phyloP scores from a whole-genome alignment of 2,113 vertebrate genomes.

The Bubo blakistoni region DNA sequence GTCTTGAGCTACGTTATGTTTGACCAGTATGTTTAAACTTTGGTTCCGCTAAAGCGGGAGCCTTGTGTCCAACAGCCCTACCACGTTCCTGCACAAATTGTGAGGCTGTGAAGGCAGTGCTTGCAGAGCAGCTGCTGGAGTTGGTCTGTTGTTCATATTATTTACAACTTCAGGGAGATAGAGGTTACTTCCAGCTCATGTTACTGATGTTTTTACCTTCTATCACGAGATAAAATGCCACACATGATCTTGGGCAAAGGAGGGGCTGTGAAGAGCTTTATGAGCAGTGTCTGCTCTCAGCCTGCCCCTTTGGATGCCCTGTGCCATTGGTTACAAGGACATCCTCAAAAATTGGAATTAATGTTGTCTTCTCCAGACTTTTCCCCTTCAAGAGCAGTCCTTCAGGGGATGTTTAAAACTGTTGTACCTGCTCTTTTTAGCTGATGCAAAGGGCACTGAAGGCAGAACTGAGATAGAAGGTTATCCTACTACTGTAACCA shows the following conservation, averaged over 20 bases:
- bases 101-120: background rate
- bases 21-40: background rate
- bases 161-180: background rate
- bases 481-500: background rate
- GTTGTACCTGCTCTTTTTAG: background rate
- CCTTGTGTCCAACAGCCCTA: rapidly evolving
- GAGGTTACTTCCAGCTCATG: background rate
- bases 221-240: background rate
- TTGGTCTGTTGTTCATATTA: background rate
- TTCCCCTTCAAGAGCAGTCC: background rate
- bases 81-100: background rate
- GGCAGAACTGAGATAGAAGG: background rate
- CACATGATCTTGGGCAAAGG: background rate
- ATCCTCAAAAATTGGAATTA: background rate
- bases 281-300: background rate
- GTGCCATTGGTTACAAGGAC: background rate
- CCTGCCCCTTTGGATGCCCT: background rate
- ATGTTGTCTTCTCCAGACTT: background rate
- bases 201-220: background rate
- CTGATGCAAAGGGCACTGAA: background rate
- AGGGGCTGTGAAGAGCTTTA: background rate
- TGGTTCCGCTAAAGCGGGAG: background rate
- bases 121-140: background rate
- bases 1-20: background rate
- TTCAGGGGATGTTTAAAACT: background rate